Evolutionary conservation across 2,888 invertebrate species (phyloP).

Genomic region (Amiota minor): DNA sequence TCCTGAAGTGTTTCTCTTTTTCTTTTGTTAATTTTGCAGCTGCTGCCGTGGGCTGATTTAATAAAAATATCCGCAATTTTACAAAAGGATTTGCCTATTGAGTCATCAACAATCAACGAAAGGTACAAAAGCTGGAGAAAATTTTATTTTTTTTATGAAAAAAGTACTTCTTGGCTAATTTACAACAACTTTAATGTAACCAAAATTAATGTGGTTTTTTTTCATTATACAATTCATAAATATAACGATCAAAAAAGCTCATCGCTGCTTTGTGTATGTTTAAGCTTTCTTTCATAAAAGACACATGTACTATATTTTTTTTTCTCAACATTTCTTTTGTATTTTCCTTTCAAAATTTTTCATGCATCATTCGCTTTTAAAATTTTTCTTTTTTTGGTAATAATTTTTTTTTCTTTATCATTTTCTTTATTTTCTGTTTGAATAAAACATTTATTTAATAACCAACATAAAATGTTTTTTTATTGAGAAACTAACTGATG

Average conservation of each 20-base stretch:
- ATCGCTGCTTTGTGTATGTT: slow-evolving; percentile 65
- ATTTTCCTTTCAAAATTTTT: slow-evolving; percentile 46
- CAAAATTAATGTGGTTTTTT: no score
- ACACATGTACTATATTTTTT: no score
- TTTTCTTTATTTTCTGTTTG: slow-evolving; percentile 48
- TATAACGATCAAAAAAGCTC: slow-evolving; percentile 41
- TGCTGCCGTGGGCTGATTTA: slow-evolving; percentile 48
- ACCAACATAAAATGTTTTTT: slow-evolving; percentile 54
- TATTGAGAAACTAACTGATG: slow-evolving; percentile 48
- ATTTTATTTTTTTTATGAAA: no score
- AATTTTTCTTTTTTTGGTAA: slow-evolving; percentile 50
- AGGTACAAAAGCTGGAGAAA: no score
- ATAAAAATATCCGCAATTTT: slow-evolving; percentile 26
- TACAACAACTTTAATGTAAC: no score
- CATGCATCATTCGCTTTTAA: neutral
- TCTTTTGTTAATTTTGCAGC: slow-evolving; percentile 41
- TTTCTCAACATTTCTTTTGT: neutral
- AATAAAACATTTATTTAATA: slow-evolving; percentile 55
- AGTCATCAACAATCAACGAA: slow-evolving; percentile 1
- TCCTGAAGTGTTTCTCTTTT: slow-evolving; percentile 42
- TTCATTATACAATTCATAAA: slow-evolving; percentile 32
- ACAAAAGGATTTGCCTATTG: slow-evolving; percentile 37
- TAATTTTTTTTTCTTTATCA: slow-evolving; percentile 36
- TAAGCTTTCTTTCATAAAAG: slow-evolving; percentile 51
- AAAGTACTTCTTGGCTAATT: no score